phyloP scores from a whole-genome alignment of 2,888 invertebrate species.

The Abrostola triplasia region DNA sequence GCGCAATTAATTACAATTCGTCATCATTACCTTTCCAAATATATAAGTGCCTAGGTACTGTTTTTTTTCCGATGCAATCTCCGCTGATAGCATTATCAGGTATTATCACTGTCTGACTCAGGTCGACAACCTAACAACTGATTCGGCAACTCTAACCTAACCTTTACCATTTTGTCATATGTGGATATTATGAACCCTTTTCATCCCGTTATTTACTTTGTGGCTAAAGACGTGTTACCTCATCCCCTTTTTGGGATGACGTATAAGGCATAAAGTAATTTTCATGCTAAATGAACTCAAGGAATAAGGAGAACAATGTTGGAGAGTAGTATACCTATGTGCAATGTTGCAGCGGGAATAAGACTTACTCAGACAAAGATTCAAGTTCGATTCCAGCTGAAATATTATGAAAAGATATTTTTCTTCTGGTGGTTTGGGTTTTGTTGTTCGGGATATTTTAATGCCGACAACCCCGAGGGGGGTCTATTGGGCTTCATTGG shows the following conservation, averaged over 20 bases:
- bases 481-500: too few relatives aligned
- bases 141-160: slow-evolving; percentile 28
- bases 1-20: too few relatives aligned
- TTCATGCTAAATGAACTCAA: neutral
- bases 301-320: neutral
- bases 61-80: slow-evolving; percentile 17
- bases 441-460: too few relatives aligned
- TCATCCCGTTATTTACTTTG: slow-evolving; percentile 3
- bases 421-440: too few relatives aligned
- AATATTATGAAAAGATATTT: too few relatives aligned
- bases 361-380: too few relatives aligned
- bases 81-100: slow-evolving; percentile 45
- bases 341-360: too few relatives aligned
- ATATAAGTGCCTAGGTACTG: slow-evolving; percentile 15
- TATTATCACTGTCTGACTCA: slow-evolving; percentile 34
- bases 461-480: too few relatives aligned
- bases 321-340: too few relatives aligned
- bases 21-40: neutral
- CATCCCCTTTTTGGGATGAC: neutral
- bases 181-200: neutral
- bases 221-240: neutral
- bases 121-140: slow-evolving; percentile 50
- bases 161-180: neutral
- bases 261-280: neutral
- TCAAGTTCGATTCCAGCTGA: too few relatives aligned